These are phyloP conservation scores for Lordiphosa andalusiaca DNA, from an alignment of 2,888 invertebrate species.

Conservation along the genomic window DNA sequence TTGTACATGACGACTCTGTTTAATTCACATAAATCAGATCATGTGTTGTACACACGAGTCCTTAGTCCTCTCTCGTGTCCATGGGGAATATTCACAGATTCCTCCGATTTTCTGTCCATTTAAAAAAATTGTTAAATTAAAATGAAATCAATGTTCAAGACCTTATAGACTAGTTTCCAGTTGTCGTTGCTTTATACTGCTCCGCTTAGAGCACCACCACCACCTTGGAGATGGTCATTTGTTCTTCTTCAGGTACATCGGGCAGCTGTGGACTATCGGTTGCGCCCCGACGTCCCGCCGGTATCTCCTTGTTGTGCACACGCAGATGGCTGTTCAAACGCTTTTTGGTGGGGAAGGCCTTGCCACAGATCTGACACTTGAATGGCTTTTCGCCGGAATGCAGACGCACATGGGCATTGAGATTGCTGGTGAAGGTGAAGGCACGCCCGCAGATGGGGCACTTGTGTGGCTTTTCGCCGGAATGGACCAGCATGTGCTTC, in stretches of 20 bases:
- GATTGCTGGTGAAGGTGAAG: slow-evolving; percentile 79
- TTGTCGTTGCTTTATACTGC: no score
- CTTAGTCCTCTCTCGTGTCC: no score
- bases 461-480: slow-evolving; percentile 78
- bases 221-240: slow-evolving; percentile 56
- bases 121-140: no score
- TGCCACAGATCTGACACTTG: slow-evolving; percentile 73
- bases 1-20: no score
- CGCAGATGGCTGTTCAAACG: slow-evolving; percentile 77
- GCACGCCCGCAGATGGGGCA: slow-evolving; percentile 77
- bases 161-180: slow-evolving; percentile 16
- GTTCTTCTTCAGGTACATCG: slow-evolving; percentile 45
- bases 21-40: no score
- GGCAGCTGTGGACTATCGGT: slow-evolving; percentile 15
- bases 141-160: background rate
- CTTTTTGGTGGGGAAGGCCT: slow-evolving; percentile 77
- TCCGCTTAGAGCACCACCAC: slow-evolving; percentile 50
- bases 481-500: slow-evolving; percentile 80
- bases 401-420: slow-evolving; percentile 77
- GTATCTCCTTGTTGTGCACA: slow-evolving; percentile 74
- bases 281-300: background rate
- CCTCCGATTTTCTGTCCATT: no score
- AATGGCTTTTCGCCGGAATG: slow-evolving; percentile 78
- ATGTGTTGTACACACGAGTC: no score
- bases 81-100: no score